phyloP scores from a whole-genome alignment of 37 sponge, comb jelly and placozoan species.

The Trichoplax adhaerens region DNA sequence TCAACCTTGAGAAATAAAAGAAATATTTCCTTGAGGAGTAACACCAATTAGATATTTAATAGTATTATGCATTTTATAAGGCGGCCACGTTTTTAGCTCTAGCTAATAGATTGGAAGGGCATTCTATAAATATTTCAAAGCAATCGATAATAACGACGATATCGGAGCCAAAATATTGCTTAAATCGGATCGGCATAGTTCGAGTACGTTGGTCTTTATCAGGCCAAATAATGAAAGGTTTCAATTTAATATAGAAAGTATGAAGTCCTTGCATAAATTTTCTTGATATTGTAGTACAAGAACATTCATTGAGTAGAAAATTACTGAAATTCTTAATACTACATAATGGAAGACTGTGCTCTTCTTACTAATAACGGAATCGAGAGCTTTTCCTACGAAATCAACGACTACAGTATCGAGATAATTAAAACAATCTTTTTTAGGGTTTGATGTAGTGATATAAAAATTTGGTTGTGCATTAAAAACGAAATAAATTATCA shows the following conservation, averaged over 20 bases:
- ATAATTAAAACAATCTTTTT: no score
- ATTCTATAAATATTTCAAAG: constrained; percentile 46
- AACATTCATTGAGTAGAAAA: no score
- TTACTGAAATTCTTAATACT: no score
- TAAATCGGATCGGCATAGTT: constrained; percentile 44
- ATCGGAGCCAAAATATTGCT: constrained; percentile 17
- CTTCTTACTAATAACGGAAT: no score
- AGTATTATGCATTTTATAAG: constrained; percentile 50
- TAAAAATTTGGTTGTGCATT: no score
- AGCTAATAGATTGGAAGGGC: constrained; percentile 29
- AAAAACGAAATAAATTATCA: no score
- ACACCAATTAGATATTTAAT: constrained; percentile 38
- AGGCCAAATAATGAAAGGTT: constrained; percentile 39
- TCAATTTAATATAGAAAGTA: constrained; percentile 1
- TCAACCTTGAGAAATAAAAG: constrained; percentile 8
- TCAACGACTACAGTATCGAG: no score
- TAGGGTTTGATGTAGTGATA: no score
- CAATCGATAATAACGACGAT: constrained; percentile 44
- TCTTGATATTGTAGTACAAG: no score
- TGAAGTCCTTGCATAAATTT: no score
- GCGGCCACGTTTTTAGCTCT: constrained; percentile 25
- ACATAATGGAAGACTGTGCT: no score
- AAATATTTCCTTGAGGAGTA: constrained; percentile 44
- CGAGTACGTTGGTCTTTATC: constrained; percentile 18
- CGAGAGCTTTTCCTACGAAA: no score